phyloP scores from a whole-genome alignment of 2,113 vertebrate species.

The Probosciger aterrimus region DNA sequence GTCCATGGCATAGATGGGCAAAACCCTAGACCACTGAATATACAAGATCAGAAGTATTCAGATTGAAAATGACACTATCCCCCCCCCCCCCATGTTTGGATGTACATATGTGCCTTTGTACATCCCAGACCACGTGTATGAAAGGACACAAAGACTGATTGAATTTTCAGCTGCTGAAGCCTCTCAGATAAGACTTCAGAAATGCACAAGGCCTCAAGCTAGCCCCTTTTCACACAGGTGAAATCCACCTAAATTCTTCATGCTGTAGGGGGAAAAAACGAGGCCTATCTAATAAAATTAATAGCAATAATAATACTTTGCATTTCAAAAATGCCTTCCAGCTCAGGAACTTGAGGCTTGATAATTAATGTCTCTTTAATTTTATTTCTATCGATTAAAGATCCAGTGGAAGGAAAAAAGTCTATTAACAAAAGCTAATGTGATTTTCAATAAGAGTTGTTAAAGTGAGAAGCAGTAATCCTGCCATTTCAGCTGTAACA shows the following conservation, averaged over 20 bases:
- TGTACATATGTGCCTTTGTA: neutral
- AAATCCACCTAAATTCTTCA: constrained; percentile 46
- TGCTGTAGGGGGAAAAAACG: neutral
- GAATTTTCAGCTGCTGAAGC: neutral
- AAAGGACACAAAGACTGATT: neutral
- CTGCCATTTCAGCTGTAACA: neutral
- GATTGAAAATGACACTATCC: neutral
- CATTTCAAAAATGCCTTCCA: constrained; percentile 65
- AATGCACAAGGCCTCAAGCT: neutral
- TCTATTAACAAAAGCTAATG: constrained; percentile 65
- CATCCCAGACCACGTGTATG: neutral
- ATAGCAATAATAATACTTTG: constrained; percentile 59
- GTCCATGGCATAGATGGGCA: neutral
- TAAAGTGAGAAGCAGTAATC: neutral
- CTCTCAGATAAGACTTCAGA: neutral
- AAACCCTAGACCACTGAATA: neutral
- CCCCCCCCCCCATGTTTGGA: neutral
- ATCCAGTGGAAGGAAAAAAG: constrained; percentile 35
- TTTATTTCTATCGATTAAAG: constrained; percentile 66
- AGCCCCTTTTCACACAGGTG: constrained; percentile 2
- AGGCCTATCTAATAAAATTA: constrained; percentile 49
- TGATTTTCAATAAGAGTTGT: constrained; percentile 44
- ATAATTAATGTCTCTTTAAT: constrained; percentile 65
- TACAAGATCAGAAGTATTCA: neutral
- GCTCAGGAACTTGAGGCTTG: constrained; percentile 44